These are phyloP conservation scores for Ctenodactylus gundi DNA, from an alignment of 2,113 vertebrate species.

Conservation along the genomic window DNA sequence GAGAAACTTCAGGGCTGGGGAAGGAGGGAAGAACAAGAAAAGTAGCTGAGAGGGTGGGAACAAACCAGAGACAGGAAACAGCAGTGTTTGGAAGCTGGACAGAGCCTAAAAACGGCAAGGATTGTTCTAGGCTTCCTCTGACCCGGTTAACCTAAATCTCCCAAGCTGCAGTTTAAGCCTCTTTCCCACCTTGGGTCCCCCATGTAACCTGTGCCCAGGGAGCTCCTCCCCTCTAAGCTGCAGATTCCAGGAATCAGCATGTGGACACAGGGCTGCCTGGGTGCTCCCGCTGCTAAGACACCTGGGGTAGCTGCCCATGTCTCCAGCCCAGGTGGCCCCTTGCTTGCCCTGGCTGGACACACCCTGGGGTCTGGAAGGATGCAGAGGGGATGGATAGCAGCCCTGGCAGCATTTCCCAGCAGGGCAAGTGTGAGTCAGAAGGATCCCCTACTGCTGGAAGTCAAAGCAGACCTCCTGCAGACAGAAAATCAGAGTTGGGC, in stretches of 20 bases:
- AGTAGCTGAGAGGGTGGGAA: background rate
- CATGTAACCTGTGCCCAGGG: background rate
- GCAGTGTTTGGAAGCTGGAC: background rate
- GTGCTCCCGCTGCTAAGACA: background rate
- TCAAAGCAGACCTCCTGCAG: conserved; percentile 29
- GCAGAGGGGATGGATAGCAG: background rate
- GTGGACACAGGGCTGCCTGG: background rate
- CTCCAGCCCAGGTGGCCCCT: background rate
- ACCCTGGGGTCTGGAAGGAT: background rate
- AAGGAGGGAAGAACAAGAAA: background rate
- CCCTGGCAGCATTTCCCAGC: conserved; percentile 48
- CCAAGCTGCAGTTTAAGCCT: background rate
- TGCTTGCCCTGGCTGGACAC: background rate
- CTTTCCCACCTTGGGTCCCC: background rate
- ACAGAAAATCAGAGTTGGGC: conserved; percentile 33
- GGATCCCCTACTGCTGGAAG: conserved; percentile 43
- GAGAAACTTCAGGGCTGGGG: background rate
- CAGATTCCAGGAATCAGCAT: background rate
- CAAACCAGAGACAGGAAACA: background rate
- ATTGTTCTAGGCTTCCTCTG: background rate
- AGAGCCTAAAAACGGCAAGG: background rate
- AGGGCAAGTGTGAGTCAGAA: conserved; percentile 47
- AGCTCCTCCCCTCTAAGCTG: background rate
- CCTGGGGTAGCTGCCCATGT: background rate
- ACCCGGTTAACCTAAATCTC: background rate